Evolutionary conservation across 2,888 invertebrate species (phyloP).

Genomic region (Halocaridina rubra): DNA sequence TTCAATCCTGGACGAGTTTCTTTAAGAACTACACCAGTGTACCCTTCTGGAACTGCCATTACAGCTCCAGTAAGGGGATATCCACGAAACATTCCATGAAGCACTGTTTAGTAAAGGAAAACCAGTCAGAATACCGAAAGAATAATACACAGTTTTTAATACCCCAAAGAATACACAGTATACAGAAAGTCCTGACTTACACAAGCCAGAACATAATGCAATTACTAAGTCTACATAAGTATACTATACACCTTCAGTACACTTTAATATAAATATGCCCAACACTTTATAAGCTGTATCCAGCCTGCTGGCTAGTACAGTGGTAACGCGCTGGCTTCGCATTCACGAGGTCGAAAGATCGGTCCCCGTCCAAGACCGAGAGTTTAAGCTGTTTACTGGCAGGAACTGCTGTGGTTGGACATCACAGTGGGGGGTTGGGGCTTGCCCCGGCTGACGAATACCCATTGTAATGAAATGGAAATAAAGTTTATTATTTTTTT

Average conservation of each 20-base stretch:
- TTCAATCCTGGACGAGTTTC: conserved; percentile 17
- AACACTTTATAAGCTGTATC: neutral
- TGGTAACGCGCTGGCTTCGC: too few species aligned
- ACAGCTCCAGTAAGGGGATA: conserved; percentile 31
- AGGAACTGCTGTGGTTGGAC: too few species aligned
- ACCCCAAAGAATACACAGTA: neutral
- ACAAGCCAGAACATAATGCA: neutral
- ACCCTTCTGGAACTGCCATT: conserved; percentile 37
- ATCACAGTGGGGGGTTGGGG: too few species aligned
- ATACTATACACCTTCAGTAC: neutral
- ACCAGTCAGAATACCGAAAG: neutral
- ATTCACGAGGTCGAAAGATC: too few species aligned
- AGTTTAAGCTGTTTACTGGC: too few species aligned
- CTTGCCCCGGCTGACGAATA: too few species aligned
- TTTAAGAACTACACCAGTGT: conserved; percentile 38
- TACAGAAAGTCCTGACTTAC: neutral
- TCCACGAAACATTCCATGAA: conserved; percentile 33
- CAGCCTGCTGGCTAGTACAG: too few species aligned
- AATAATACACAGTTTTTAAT: neutral
- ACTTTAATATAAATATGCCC: neutral
- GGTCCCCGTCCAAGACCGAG: too few species aligned
- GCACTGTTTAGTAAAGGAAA: neutral
- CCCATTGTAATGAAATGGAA: too few species aligned
- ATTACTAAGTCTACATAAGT: neutral
- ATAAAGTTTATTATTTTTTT: too few species aligned